Evolutionary conservation across 2,888 invertebrate species (phyloP).

Genomic region (Scaptomyza reducta): DNA sequence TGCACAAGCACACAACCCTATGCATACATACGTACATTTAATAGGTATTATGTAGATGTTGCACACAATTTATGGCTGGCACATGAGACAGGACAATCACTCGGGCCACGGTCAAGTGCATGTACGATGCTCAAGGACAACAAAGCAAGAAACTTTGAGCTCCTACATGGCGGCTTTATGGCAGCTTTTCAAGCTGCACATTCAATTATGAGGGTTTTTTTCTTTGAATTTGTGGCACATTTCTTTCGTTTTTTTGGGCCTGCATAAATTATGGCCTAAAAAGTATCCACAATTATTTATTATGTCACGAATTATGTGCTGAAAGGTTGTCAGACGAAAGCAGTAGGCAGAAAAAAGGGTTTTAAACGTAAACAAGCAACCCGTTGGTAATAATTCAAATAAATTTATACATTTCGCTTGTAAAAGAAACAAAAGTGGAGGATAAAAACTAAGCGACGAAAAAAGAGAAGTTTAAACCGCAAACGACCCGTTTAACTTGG

Average conservation of each 20-base stretch:
- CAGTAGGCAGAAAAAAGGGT: conserved; percentile 48
- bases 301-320: conserved; percentile 55
- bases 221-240: conserved; percentile 10
- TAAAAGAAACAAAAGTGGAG: conserved; percentile 4
- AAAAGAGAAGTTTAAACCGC: conserved; percentile 8
- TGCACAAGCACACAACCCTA: conserved; percentile 1
- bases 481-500: conserved; percentile 55
- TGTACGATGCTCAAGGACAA: conserved; percentile 28
- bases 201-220: conserved; percentile 29
- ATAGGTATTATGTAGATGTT: conserved; percentile 51
- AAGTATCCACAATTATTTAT: conserved; percentile 64
- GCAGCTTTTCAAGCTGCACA: conserved; percentile 26
- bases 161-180: conserved; percentile 8
- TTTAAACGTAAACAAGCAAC: conserved; percentile 44
- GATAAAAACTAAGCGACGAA: not conserved
- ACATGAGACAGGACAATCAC: conserved; percentile 39
- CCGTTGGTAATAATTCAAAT: conserved; percentile 63
- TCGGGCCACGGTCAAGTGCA: conserved; percentile 51
- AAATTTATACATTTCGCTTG: conserved; percentile 54
- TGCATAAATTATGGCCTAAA: conserved; percentile 62
- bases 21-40: not conserved
- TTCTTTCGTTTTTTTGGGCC: conserved; percentile 38
- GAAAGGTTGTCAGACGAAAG: conserved; percentile 50
- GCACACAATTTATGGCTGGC: conserved; percentile 59
- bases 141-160: conserved; percentile 11